Evolutionary conservation across 2,113 vertebrate genomes (phyloP).

Genomic region (Dermatemys mawii): DNA sequence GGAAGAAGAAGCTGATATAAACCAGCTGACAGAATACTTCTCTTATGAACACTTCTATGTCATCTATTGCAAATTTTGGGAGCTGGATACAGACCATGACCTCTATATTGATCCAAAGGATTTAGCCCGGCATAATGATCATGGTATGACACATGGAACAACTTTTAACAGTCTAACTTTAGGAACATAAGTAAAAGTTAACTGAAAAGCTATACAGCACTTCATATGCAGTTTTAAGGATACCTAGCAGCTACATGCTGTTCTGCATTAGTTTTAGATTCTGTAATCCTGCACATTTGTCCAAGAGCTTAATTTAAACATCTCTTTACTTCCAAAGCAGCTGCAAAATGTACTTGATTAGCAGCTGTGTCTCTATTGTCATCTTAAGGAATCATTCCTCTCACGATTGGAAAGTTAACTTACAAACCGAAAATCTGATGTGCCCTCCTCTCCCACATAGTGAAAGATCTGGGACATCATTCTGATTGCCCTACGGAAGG

Average conservation of each 20-base stretch:
- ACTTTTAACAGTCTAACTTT: conserved; percentile 17
- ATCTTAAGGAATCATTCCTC: background rate
- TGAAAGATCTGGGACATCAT: background rate
- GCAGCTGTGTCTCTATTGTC: background rate
- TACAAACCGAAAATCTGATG: background rate
- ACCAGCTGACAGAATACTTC: conserved; percentile 95
- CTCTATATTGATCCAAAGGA: conserved; percentile 92
- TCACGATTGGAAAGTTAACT: background rate
- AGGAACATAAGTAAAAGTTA: background rate
- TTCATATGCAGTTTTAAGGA: background rate
- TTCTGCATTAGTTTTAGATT: background rate
- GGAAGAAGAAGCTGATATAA: conserved; percentile 93
- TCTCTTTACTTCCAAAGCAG: background rate
- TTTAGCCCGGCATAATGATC: conserved; percentile 91
- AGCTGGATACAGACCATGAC: conserved; percentile 96
- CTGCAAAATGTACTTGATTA: background rate
- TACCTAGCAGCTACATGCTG: background rate
- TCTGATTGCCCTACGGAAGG: background rate
- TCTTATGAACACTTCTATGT: conserved; percentile 98
- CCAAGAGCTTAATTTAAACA: background rate
- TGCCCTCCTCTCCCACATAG: background rate
- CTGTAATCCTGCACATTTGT: background rate
- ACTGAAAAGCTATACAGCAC: background rate
- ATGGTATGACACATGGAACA: conserved; percentile 79
- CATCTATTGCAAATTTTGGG: conserved; percentile 99